phyloP scores from a whole-genome alignment of 2,797 vertebrate genomes.

The Dallia pectoralis region DNA sequence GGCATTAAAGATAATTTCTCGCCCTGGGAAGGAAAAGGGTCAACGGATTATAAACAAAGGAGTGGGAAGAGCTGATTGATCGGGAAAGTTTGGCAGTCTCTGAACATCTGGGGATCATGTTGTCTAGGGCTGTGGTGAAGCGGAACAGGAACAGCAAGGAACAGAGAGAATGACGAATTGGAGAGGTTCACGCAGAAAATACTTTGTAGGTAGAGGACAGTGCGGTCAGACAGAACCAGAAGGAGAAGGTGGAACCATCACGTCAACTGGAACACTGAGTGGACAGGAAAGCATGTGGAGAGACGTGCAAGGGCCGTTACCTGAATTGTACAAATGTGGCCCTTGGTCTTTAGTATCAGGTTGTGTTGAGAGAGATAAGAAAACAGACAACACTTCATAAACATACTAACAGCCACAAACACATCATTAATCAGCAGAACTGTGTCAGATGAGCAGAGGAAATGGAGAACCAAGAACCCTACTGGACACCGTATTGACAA shows the following conservation, averaged over 20 bases:
- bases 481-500: background rate
- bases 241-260: constrained; percentile 28
- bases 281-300: constrained; percentile 35
- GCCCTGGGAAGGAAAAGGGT: constrained; percentile 45
- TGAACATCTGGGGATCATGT: background rate
- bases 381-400: constrained; percentile 25
- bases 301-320: constrained; percentile 77
- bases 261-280: constrained; percentile 53
- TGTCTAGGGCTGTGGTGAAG: constrained; percentile 6
- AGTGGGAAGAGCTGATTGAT: background rate
- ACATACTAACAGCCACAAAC: constrained; percentile 8
- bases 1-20: constrained; percentile 22
- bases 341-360: constrained; percentile 87
- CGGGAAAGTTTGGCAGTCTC: background rate
- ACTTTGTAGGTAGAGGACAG: background rate
- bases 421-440: background rate
- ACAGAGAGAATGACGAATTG: constrained; percentile 25
- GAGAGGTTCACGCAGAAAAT: background rate
- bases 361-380: constrained; percentile 63
- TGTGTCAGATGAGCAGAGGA: background rate
- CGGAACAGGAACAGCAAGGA: constrained; percentile 26
- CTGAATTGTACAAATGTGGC: constrained; percentile 92
- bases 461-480: background rate
- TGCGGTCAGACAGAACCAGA: constrained; percentile 12
- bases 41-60: constrained; percentile 14